Conservation (phyloP, 2,797 vertebrate genomes). For the Petrocephalus schoutedeni region DNA sequence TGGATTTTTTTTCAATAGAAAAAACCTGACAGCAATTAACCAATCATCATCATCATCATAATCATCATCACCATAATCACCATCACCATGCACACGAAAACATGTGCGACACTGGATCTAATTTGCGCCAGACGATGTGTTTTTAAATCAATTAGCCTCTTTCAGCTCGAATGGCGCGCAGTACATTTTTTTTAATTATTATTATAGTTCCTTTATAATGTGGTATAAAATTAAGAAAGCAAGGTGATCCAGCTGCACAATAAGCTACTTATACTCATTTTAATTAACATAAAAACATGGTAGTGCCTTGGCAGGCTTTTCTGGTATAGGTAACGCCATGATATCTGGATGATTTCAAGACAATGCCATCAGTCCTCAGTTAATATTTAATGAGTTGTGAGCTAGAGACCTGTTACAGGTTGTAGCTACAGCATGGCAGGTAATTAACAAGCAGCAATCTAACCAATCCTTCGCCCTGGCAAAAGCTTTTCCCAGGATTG, state of each 20-base stretch:
- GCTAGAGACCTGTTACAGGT: slow-evolving; percentile 16
- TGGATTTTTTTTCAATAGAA: slow-evolving; percentile 21
- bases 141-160: slow-evolving; percentile 32
- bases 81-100: slow-evolving; percentile 45
- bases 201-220: background rate
- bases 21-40: slow-evolving; percentile 65
- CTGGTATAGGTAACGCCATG: background rate
- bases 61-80: slow-evolving; percentile 37
- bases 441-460: background rate
- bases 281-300: background rate
- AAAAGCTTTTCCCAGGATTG: background rate
- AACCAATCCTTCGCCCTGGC: slow-evolving; percentile 8
- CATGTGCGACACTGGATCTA: slow-evolving; percentile 43
- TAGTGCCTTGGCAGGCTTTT: background rate
- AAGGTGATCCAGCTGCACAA: background rate
- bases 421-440: background rate
- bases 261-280: background rate
- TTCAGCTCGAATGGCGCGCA: slow-evolving; percentile 4
- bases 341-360: background rate
- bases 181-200: slow-evolving; percentile 20
- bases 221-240: background rate
- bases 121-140: slow-evolving; percentile 52
- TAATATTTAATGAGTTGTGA: background rate
- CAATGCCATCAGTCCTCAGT: background rate
- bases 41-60: slow-evolving; percentile 58